These are phyloP conservation scores for Oscheius sp. DNA, from an alignment of 2,888 invertebrate species.

Conservation along the genomic window DNA sequence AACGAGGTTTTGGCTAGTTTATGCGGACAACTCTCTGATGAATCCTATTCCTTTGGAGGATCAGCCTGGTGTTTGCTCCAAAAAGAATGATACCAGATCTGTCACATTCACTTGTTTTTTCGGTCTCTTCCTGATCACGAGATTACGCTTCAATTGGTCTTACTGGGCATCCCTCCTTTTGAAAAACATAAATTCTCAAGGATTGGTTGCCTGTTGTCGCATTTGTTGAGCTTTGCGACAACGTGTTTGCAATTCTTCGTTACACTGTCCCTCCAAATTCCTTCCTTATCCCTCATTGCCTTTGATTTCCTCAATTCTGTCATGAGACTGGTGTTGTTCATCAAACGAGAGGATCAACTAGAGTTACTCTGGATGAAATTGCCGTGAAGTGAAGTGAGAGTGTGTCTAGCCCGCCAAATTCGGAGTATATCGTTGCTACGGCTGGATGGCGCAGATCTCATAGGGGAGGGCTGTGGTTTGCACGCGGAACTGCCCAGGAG, in stretches of 20 bases:
- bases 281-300: background rate
- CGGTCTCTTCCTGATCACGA: background rate
- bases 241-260: conserved; percentile 16
- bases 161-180: too few species aligned
- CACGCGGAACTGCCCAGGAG: conserved; percentile 16
- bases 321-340: too few species aligned
- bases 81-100: background rate
- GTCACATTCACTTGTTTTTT: background rate
- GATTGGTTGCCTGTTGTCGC: background rate
- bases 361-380: too few species aligned
- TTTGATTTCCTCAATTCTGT: too few species aligned
- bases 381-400: too few species aligned
- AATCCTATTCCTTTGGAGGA: too few species aligned
- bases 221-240: background rate
- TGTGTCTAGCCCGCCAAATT: too few species aligned
- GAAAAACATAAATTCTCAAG: background rate
- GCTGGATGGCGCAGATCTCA: background rate
- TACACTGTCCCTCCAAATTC: conserved; percentile 10
- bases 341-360: too few species aligned
- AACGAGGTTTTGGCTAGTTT: conserved; percentile 2
- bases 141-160: too few species aligned
- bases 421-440: background rate
- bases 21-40: background rate
- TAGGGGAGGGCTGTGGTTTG: background rate
- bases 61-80: background rate